Percentiles rank a stretch among this genome's conserved stretches.
phyloP scores from a whole-genome alignment of 2,797 vertebrate genomes.

The Lepus oiostolus region DNA sequence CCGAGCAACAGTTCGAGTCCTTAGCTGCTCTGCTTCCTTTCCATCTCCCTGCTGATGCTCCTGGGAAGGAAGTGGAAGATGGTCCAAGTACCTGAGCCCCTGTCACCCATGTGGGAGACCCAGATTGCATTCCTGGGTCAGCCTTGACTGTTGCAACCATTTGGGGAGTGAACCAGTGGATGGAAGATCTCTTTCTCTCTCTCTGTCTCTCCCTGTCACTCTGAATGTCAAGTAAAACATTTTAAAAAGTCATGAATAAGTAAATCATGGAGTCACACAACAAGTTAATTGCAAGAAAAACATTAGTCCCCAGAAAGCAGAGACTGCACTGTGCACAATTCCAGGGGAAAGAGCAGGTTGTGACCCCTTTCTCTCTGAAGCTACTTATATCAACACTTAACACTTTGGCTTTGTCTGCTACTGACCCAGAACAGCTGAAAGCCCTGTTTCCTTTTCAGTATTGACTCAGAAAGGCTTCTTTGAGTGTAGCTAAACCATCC shows the following conservation, averaged over 20 bases:
- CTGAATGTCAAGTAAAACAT: no score
- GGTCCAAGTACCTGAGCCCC: no score
- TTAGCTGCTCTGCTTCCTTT: no score
- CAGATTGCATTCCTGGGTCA: no score
- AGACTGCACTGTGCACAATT: background rate
- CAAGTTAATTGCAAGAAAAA: background rate
- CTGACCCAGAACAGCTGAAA: background rate
- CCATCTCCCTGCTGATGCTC: no score
- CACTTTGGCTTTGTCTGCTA: background rate
- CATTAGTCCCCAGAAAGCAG: background rate
- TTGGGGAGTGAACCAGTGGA: no score
- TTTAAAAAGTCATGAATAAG: slow-evolving; percentile 18
- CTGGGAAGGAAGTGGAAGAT: no score
- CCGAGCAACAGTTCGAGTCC: no score
- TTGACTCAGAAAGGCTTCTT: slow-evolving; percentile 34
- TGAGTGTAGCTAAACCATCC: slow-evolving; percentile 4
- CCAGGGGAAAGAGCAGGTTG: background rate
- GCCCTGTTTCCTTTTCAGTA: slow-evolving; percentile 11
- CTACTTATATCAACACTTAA: background rate
- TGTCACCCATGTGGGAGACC: no score
- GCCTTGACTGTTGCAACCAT: no score
- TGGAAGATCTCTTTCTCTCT: no score
- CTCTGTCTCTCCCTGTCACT: no score
- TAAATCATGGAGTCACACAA: background rate
- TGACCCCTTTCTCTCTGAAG: background rate